A percentile compares a stretch with the other conserved stretches of the same genome.
Evolutionary conservation across 2,888 invertebrate species (phyloP).

Genomic region (Cosmia trapezina): DNA sequence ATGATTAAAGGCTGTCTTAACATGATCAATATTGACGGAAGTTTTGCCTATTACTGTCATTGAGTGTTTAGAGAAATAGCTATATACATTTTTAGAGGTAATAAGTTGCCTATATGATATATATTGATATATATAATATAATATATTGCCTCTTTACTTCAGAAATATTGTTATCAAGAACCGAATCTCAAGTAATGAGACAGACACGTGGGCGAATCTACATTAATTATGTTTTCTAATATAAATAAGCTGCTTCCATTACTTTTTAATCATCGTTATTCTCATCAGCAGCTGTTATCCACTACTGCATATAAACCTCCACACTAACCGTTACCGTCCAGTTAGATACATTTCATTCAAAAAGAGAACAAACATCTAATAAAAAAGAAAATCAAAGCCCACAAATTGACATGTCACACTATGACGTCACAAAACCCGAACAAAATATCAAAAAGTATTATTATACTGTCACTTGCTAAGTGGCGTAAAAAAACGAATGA

Average conservation of each 20-base stretch:
- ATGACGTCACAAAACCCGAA: conserved; percentile 56
- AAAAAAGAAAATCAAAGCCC: conserved; percentile 28
- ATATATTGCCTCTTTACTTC: not conserved
- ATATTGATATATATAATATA: no score
- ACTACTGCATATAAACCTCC: conserved; percentile 7
- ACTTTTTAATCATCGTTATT: conserved; percentile 9
- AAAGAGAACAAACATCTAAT: conserved; percentile 13
- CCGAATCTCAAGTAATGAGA: conserved; percentile 10
- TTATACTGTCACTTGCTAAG: conserved; percentile 66
- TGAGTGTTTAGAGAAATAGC: not conserved
- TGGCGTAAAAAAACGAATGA: conserved; percentile 63
- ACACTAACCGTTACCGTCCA: conserved; percentile 4
- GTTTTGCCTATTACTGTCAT: not conserved
- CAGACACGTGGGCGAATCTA: conserved; percentile 3
- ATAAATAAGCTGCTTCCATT: not conserved
- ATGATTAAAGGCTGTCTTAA: no score
- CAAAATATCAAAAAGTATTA: conserved; percentile 65
- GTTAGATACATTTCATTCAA: conserved; percentile 23
- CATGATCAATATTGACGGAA: not conserved
- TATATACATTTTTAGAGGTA: not conserved
- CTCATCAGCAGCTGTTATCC: not conserved
- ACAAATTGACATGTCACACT: conserved; percentile 64
- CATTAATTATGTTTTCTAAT: not conserved
- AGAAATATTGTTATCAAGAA: conserved; percentile 20
- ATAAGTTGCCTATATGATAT: not conserved